phyloP scores from a whole-genome alignment of 2,888 invertebrate species.

The Lepidochrysops patricia region DNA sequence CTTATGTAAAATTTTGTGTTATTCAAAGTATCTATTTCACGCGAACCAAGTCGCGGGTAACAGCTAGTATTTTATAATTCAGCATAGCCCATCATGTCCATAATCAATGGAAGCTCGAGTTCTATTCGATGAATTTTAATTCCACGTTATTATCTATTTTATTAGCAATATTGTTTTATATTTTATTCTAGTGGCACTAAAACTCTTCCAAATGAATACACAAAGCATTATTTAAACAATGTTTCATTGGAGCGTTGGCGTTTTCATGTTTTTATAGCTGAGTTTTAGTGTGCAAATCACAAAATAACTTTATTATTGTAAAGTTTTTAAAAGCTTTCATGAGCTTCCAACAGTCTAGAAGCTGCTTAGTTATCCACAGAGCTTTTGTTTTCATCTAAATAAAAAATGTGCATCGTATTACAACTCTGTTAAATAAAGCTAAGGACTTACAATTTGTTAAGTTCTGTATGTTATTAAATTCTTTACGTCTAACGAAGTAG shows the following conservation, averaged over 20 bases:
- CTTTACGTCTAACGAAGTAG: too few relatives aligned
- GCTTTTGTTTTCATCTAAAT: conserved; percentile 4
- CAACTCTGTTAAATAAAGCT: neutral
- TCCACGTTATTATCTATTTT: neutral
- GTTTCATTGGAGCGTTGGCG: neutral
- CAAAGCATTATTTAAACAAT: conserved; percentile 1
- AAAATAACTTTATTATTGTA: conserved; percentile 7
- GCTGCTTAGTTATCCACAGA: conserved; percentile 11
- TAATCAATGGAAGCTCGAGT: neutral
- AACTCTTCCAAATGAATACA: neutral
- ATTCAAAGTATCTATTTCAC: too few relatives aligned
- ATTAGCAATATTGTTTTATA: neutral
- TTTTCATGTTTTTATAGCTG: neutral
- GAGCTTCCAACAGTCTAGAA: conserved; percentile 3
- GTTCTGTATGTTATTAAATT: too few relatives aligned
- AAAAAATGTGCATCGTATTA: neutral
- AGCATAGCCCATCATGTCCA: too few relatives aligned
- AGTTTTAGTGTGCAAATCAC: conserved; percentile 3
- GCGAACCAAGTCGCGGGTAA: too few relatives aligned
- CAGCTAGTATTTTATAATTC: too few relatives aligned
- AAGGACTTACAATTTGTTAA: too few relatives aligned
- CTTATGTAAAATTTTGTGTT: too few relatives aligned
- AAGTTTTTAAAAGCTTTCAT: conserved; percentile 10
- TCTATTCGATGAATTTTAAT: neutral
- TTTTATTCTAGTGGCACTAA: neutral